Evolutionary conservation across 2,888 invertebrate species (phyloP), one percentile per base, ranked within the genome.

Genomic region (Agrenia bidenticulata): DNA sequence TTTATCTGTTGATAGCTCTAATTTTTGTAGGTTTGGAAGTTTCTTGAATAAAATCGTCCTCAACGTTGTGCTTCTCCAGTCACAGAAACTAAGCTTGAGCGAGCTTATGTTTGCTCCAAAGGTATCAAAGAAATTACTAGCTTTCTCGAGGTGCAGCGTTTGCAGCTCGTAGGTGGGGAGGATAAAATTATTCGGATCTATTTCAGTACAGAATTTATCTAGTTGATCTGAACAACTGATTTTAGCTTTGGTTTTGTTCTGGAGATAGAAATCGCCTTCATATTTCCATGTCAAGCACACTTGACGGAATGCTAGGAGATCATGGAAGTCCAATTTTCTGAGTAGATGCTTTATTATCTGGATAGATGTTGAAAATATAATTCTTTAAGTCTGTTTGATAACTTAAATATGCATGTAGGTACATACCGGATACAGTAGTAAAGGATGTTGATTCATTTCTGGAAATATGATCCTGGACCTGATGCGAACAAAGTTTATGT

Each of bases 351-450:
- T 53, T 2, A 66, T 50, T 21, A 69, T 59, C 69, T 70, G 41
- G 37, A 50, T 49, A 2, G n/a, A 1, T 7, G 7, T 39, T 17
- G n/a, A 15, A 11, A 11, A 17, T 17, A 19, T 15, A 51, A 15
- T 17, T 15, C 2, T 51, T 13, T 7, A 21, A 23, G 51, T 45
- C n/a, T 4, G 32, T 4, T 32, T 32, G 32, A 2, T 55, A 13
- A 27, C 2, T 55, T 26, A 11, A 55, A 13, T 15, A 27, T 32
- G 21, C n/a, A n/a, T n/a, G 27, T 17, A 50, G 37, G 23, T 37
- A n/a, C 60, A 54, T 54, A 67, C 67, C 53, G 67, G 63, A 49
- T 67, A 67, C 11, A 64, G 51, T 39, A 64, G 26, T n/a, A 67
- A 19, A 2, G 67, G 67, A 39, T 67, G 67, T 1, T 24, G 51